A percentile compares a stretch with the other conserved stretches of the same genome.
phyloP scores from a whole-genome alignment of 2,888 invertebrate genomes.

The Operophtera brumata region DNA sequence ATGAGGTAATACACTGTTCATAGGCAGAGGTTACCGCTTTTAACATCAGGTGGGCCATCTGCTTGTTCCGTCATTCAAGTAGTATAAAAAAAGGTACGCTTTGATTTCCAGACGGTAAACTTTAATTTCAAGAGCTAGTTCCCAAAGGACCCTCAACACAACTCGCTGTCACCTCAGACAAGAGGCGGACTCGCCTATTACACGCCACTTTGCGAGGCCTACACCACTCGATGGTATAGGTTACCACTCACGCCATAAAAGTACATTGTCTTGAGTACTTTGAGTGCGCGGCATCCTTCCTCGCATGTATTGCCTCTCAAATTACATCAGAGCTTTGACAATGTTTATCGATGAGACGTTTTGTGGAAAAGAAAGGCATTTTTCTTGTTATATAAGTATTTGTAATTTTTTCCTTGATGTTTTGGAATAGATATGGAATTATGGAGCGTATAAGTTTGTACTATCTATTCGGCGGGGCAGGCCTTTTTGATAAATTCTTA shows the following conservation, averaged over 20 bases:
- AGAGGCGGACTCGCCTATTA: constrained; percentile 10
- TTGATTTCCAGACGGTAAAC: background rate
- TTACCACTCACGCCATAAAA: constrained; percentile 22
- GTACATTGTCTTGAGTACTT: constrained; percentile 40
- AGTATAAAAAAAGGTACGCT: too few species aligned
- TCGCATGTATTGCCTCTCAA: constrained; percentile 21
- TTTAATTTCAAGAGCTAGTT: background rate
- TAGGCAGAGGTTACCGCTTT: too few species aligned
- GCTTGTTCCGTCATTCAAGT: too few species aligned
- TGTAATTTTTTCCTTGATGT: too few species aligned
- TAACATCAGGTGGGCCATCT: too few species aligned
- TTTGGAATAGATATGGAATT: too few species aligned
- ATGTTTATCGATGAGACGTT: constrained; percentile 18
- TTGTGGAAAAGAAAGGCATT: constrained; percentile 1
- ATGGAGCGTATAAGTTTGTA: too few species aligned
- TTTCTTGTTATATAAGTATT: background rate
- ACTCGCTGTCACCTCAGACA: constrained; percentile 18
- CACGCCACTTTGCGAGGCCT: constrained; percentile 15
- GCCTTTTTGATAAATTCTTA: too few species aligned
- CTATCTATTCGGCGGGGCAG: too few species aligned
- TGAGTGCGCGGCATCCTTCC: constrained; percentile 27
- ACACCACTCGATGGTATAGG: constrained; percentile 21
- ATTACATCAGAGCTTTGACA: constrained; percentile 29
- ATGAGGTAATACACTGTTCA: too few species aligned
- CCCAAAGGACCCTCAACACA: constrained; percentile 8